A percentile compares a stretch with the other conserved stretches of the same genome.
These are phyloP conservation scores for Promerops cafer DNA, from an alignment of 2,113 vertebrate genomes.

Conservation along the genomic window DNA sequence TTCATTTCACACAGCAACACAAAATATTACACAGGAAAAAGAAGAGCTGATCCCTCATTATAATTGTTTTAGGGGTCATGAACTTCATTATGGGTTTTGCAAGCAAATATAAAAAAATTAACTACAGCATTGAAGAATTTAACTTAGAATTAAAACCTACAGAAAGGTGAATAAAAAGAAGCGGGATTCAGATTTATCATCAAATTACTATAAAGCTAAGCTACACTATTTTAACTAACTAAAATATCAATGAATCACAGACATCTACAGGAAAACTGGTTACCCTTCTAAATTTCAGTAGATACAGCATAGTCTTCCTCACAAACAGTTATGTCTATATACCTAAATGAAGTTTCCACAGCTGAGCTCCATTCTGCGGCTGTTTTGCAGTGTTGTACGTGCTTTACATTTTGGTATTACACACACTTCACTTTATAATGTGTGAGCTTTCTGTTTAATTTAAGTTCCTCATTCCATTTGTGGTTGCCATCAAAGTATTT, in stretches of 20 bases:
- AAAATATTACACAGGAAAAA: background rate
- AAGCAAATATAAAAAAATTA: background rate
- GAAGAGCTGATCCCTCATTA: background rate
- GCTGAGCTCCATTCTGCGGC: background rate
- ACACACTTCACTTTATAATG: background rate
- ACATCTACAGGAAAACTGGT: background rate
- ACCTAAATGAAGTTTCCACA: background rate
- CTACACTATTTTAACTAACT: background rate
- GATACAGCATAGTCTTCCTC: background rate
- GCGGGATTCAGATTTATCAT: background rate
- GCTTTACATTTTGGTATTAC: background rate
- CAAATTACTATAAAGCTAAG: background rate
- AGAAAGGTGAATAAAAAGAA: background rate
- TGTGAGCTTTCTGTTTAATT: conserved; percentile 1
- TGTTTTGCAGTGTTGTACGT: background rate
- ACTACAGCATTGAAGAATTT: background rate
- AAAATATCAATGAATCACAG: background rate
- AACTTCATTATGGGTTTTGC: background rate
- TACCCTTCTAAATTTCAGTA: background rate
- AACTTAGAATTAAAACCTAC: background rate
- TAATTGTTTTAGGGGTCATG: background rate
- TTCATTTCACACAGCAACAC: background rate
- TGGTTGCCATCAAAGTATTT: background rate
- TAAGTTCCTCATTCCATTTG: background rate
- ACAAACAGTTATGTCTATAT: background rate